Conservation (phyloP, 1,140 invertebrate species). For the Drosophila arawakana region DNA sequence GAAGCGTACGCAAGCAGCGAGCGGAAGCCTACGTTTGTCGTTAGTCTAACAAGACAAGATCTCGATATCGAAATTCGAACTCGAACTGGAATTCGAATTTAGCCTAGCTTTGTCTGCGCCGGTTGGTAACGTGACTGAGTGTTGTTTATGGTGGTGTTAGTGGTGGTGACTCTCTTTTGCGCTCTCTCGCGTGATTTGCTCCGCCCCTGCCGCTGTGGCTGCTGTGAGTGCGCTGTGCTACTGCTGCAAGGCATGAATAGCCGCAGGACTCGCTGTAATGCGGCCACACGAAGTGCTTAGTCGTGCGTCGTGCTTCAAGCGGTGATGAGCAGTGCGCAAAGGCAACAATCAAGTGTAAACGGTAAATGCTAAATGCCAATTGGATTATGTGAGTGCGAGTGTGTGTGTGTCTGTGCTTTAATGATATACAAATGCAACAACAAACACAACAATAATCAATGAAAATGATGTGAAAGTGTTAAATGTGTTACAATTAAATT, state of each 20-base stretch:
- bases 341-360: constrained; percentile 9
- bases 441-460: constrained; percentile 45
- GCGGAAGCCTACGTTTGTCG: constrained; percentile 36
- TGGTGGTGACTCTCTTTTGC: constrained; percentile 24
- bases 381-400: constrained; percentile 55
- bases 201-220: constrained; percentile 58
- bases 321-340: constrained; percentile 59
- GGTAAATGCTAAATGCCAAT: constrained; percentile 56
- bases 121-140: constrained; percentile 38
- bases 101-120: constrained; percentile 32
- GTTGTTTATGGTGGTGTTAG: constrained; percentile 15
- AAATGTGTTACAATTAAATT: constrained; percentile 71
- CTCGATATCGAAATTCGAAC: constrained; percentile 20
- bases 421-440: constrained; percentile 20
- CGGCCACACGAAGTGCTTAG: constrained; percentile 53
- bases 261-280: constrained; percentile 67
- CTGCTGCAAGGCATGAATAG: constrained; percentile 70
- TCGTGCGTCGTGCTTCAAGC: constrained; percentile 69
- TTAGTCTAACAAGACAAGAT: constrained; percentile 19
- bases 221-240: constrained; percentile 30
- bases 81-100: constrained; percentile 20
- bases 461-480: constrained; percentile 73
- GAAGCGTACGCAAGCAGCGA: constrained; percentile 69
- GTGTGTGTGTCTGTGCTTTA: constrained; percentile 9
- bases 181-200: constrained; percentile 56